Percentiles rank a stretch among this genome's conserved stretches.
These are phyloP conservation scores for Pteruthius melanotis DNA, from an alignment of 2,113 vertebrate genomes.

Conservation along the genomic window DNA sequence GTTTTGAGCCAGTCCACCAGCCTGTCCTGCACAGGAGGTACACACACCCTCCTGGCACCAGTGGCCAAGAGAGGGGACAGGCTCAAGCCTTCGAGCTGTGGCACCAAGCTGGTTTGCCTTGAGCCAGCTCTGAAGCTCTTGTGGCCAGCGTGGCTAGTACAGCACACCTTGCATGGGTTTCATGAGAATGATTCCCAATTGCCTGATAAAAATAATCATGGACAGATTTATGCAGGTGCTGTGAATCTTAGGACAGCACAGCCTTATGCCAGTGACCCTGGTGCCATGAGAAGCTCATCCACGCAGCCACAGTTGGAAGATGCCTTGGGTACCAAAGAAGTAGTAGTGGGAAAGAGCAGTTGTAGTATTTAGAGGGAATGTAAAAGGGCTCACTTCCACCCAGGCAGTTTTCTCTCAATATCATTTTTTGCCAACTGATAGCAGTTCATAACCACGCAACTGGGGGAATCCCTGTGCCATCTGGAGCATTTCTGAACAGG, in stretches of 20 bases:
- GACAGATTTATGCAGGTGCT: background rate
- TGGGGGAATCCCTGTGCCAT: background rate
- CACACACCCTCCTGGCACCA: background rate
- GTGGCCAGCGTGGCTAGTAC: fast-evolving
- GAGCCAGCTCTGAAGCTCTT: background rate
- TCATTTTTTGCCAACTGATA: background rate
- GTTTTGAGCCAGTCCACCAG: background rate
- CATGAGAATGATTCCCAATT: background rate
- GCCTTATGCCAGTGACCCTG: fast-evolving
- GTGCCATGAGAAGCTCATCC: background rate
- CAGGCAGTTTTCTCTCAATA: background rate
- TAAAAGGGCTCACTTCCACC: background rate
- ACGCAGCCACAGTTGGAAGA: background rate
- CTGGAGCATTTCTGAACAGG: background rate
- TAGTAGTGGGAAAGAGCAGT: background rate
- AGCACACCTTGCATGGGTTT: background rate
- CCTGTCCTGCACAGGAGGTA: background rate
- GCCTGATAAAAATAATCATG: background rate
- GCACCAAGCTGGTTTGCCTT: background rate
- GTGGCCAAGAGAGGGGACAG: background rate
- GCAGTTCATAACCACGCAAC: background rate
- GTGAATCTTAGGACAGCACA: background rate
- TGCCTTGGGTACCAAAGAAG: background rate
- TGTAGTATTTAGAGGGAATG: background rate
- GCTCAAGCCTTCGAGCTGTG: fast-evolving